These are phyloP conservation scores for Agriotes lineatus DNA, from an alignment of 2,888 invertebrate species.

Conservation along the genomic window DNA sequence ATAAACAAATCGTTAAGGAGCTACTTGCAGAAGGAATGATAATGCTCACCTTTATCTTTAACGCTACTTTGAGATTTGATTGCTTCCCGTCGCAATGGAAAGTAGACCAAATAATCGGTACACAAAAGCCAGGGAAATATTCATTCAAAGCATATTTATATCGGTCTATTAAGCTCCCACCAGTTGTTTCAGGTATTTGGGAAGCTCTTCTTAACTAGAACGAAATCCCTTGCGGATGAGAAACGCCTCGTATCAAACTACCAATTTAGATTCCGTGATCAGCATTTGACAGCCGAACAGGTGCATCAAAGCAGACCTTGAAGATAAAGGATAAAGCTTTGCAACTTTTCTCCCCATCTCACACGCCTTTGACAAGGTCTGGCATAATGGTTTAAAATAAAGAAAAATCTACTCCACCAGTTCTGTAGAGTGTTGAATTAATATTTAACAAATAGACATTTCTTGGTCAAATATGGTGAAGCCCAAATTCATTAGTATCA, in stretches of 20 bases:
- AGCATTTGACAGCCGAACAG: not conserved
- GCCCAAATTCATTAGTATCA: not conserved
- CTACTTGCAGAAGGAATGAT: no score
- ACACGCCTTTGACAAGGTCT: not conserved
- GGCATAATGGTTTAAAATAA: not conserved
- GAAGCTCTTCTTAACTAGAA: not conserved
- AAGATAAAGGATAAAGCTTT: not conserved
- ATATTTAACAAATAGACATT: not conserved
- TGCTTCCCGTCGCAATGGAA: conserved; percentile 8
- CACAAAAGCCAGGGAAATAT: not conserved
- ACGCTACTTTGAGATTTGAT: not conserved
- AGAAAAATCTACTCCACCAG: not conserved
- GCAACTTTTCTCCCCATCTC: not conserved
- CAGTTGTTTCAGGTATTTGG: conserved; percentile 10
- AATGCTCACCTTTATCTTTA: no score
- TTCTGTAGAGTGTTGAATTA: not conserved
- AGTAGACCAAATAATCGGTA: not conserved
- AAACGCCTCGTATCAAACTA: not conserved
- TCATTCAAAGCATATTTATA: not conserved
- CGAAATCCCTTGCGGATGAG: not conserved
- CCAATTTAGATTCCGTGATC: not conserved
- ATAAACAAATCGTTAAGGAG: not conserved
- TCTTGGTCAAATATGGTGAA: not conserved
- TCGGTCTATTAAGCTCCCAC: not conserved
- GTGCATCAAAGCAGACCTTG: not conserved